Base-by-base conservation (phyloP, 2,797 vertebrate species). In the Setipinna tenuifilis region DNA sequence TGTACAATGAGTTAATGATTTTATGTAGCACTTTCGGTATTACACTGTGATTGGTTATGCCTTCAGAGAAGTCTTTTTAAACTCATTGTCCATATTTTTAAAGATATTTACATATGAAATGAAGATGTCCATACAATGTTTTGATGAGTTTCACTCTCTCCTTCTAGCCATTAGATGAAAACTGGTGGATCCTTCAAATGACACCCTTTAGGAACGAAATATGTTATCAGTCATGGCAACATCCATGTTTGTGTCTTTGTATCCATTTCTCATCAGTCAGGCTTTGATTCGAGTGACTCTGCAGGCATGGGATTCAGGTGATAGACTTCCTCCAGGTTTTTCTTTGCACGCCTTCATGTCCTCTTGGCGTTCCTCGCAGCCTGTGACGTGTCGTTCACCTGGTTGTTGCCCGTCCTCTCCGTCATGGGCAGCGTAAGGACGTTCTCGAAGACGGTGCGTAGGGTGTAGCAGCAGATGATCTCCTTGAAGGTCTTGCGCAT, bases 401-500 rank as follows among this genome's bases (percentile, higher is more conserved):
- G 71, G 71, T 78, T 78, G 71, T 17, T 19, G 31, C 31, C 35
- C 35, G 35, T 78, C 71, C 71, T 31, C 17, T 78, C 71, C 1
- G 71, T 44, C 71, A 78, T 44, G 16, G 71, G 71, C 17, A 78
- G 71, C 71, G 71, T 78, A 5, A 78, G 71, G 87, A 89, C 94
- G 86, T 89, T 83, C 87, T 86, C 71, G 83, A 90, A 96, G 44
- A 93, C 46, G 10, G 94, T 94, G 86, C 94, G 93, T 41, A 96
- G 88, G 81, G 91, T 94, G 80, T 91, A 96, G 89, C 96, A 97
- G 82, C 96, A 97, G 88, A 97, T 95, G 89, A 97, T 97, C 89
- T 97, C 97, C 85, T 95, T 96, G 91, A 97, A 96, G 7, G 97
- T 97, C 93, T 96, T 97, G 86, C 97, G 94, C 89, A 97, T 95